Conservation (phyloP, 2,113 vertebrate species). For the Dolichallabes microphthalmus region DNA sequence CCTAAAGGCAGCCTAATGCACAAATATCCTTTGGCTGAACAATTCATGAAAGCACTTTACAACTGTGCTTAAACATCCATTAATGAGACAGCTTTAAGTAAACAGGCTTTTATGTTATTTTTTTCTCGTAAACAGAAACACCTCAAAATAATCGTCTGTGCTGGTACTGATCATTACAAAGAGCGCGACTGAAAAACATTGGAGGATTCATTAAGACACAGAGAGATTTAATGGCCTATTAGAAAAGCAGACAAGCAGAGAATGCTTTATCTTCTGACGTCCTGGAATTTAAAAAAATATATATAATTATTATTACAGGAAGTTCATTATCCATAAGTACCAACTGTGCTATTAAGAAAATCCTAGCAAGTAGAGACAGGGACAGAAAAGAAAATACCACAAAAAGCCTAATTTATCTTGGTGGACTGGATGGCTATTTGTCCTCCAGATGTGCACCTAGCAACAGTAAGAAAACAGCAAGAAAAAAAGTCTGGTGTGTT, state of each 20-base stretch:
- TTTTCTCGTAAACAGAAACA: not conserved
- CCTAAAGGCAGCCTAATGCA: not conserved
- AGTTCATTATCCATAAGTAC: not conserved
- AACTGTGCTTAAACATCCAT: not conserved
- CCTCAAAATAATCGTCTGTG: not conserved
- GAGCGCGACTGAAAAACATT: not conserved
- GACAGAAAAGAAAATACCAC: not conserved
- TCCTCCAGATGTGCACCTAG: not conserved
- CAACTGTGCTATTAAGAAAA: not conserved
- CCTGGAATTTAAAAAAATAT: not conserved
- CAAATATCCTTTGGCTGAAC: not conserved
- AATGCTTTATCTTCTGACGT: not conserved
- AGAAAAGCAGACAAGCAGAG: not conserved
- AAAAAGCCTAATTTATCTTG: not conserved
- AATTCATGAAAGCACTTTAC: not conserved
- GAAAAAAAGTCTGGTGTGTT: not conserved
- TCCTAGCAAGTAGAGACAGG: not conserved
- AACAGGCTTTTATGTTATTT: slow-evolving; percentile 10
- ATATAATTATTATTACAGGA: not conserved
- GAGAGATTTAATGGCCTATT: not conserved
- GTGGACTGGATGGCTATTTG: not conserved
- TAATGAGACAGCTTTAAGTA: not conserved
- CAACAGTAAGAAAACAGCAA: not conserved
- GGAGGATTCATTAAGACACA: not conserved
- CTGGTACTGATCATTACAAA: not conserved